Evolutionary conservation across 2,888 invertebrate genomes (phyloP), one percentile per base, ranked within the genome.

Genomic region (Liopterus haemorrhoidalis): DNA sequence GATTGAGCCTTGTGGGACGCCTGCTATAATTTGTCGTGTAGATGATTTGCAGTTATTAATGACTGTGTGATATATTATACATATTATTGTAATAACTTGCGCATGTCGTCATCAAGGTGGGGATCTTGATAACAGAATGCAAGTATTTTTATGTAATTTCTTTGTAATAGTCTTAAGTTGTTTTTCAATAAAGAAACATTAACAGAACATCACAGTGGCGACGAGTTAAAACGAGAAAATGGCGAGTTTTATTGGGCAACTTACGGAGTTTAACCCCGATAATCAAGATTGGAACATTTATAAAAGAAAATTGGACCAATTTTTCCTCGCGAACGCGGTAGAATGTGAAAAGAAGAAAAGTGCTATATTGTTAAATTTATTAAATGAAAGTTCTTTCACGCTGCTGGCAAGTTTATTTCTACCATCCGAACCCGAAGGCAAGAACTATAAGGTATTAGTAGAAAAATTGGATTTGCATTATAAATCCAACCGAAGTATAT

Each of bases 241-340:
- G 3, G 30, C 15, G 18, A 16, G 9, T 11, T n/a, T 33, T 20
- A 5, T 33, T 9, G 19, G 33, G 11, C 33, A 33, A 21, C 21
- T 19, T 21, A 19, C 11, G n/a, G 33, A 33, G 21, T 33, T 33
- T 19, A 6, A 19, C 12, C 32, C 15, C 16, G 11, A 15, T 5
- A 9, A 33, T 20, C 19, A 12, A 20, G 33, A 19, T 21, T 33
- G 33, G 33, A 18, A 19, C 4, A 19, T 33, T 18, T 33, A 33
- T 19, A 19, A 33, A 33, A 16, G 11, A 18, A 19, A 21, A 20
- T 33, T 33, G 15, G 18, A 3, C 12, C 33, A 4, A 20, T 33
- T 33, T 33, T 33, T 33, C 3, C 9, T 12, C 9, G 33, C 33
- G 5, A 33, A 19, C 2, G 33, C 6, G 11, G 3, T 33, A 8